Evolutionary conservation across 2,797 vertebrate species (phyloP), one percentile per base, ranked within the genome.

Genomic region (Sebastes diaconus): DNA sequence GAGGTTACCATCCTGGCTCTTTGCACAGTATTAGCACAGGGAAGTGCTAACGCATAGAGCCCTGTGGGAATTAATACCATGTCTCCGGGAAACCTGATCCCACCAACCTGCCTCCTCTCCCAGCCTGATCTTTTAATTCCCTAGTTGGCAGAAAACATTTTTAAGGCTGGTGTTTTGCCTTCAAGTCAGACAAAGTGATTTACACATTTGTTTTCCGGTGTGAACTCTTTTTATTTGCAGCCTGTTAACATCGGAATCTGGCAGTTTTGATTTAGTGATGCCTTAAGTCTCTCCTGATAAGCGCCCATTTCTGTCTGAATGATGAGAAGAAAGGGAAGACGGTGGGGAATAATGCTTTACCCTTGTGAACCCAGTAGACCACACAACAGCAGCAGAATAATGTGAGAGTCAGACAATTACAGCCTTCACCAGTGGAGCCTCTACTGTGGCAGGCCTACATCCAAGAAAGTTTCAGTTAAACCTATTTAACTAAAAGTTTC

Each of bases 81-180:
- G 75, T 86, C 75, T 87, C 73, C 54, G 65, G 36, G 84, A 86
- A 87, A 87, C 75, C 67, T 3, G 65, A 92, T 87, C 87, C 66
- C 64, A 58, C 39, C 30, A 18, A 76, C 83, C 69, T 65, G 79
- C 79, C 84, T 79, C 46, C 27, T 58, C 70, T 81, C 68, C 55
- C 54, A 39, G 68, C 63, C 75, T 88, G 78, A 90, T 88, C 82
- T 80, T 77, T 91, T 87, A 85, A 91, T 87, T 86, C 87, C 84
- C 67, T 24, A 1, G 32, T 24, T 87, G 76, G 59, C 81, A 84
- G 58, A 79, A 75, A 86, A 86, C n/a, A 6, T 55, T 84, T 27
- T 64, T 54, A 25, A 61, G 69, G 46, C 50, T 59, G 72, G 7
- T 55, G 61, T 58, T 80, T 77, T 30, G 4, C 22, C 61, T 68